Evolutionary conservation across 2,888 invertebrate species (phyloP).

Genomic region (Brachyptera putata): DNA sequence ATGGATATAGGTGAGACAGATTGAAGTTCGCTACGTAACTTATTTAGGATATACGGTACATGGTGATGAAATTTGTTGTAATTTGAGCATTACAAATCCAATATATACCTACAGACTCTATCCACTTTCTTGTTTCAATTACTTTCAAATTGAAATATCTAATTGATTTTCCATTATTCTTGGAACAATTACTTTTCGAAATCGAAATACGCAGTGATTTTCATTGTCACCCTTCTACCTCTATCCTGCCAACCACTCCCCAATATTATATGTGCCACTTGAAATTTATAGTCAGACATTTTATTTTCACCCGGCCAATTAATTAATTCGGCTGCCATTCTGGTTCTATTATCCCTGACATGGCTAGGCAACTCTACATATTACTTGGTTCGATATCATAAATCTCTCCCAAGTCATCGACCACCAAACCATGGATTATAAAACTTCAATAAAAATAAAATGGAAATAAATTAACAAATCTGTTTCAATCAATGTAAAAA

Average conservation of each 20-base stretch:
- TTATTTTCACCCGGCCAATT: slow-evolving; percentile 29
- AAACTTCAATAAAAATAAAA: slow-evolving; percentile 11
- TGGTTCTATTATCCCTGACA: slow-evolving; percentile 27
- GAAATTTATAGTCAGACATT: slow-evolving; percentile 28
- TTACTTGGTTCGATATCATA: background rate
- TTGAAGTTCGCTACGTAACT: no score
- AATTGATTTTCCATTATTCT: no score
- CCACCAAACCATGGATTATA: background rate
- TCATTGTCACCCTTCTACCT: background rate
- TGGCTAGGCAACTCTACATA: background rate
- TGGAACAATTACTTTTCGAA: no score
- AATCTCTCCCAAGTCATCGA: background rate
- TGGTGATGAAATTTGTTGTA: no score
- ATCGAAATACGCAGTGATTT: background rate
- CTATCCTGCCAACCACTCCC: slow-evolving; percentile 3
- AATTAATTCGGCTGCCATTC: slow-evolving; percentile 28
- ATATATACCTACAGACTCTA: no score
- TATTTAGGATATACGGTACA: no score
- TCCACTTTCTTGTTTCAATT: no score
- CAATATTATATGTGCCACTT: slow-evolving; percentile 24
- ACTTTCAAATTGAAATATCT: no score
- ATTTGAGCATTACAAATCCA: no score
- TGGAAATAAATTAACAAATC: background rate
- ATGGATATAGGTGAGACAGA: no score
- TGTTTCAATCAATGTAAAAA: background rate